These are phyloP conservation scores for Bombus haemorrhoidalis DNA, from an alignment of 1,140 invertebrate genomes.

Conservation along the genomic window DNA sequence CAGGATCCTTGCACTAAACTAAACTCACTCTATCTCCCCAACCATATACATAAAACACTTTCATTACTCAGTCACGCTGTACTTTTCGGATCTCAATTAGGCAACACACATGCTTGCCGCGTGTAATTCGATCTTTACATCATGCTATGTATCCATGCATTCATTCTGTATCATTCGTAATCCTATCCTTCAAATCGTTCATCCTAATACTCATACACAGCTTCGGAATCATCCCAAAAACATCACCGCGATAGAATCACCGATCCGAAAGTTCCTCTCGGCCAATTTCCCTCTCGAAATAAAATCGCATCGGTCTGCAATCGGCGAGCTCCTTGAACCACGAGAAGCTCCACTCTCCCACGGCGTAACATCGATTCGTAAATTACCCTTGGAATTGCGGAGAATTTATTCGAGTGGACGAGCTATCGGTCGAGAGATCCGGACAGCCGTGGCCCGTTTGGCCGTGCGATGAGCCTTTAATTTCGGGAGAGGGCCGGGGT, in stretches of 20 bases:
- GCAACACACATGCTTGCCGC: no score
- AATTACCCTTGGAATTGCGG: slow-evolving; percentile 8
- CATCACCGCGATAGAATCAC: neutral
- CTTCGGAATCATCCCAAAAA: neutral
- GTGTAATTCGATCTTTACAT: no score
- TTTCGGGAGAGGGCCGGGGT: slow-evolving; percentile 2
- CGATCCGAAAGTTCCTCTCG: neutral
- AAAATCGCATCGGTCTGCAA: neutral
- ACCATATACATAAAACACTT: no score
- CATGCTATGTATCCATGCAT: no score
- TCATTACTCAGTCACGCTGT: no score
- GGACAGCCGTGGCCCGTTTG: slow-evolving; percentile 35
- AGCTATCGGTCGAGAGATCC: slow-evolving; percentile 39
- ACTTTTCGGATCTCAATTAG: no score
- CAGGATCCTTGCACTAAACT: no score
- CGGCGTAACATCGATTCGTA: slow-evolving; percentile 30
- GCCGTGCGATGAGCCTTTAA: slow-evolving; percentile 40
- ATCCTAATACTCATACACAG: neutral
- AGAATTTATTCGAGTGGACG: slow-evolving; percentile 22
- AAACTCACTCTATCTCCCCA: no score
- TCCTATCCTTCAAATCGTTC: neutral
- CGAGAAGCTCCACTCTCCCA: neutral
- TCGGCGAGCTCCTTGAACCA: neutral
- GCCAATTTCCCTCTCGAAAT: neutral
- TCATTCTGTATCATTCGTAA: neutral